Percentiles rank a stretch among this genome's conserved stretches.
Evolutionary conservation across 2,888 invertebrate species (phyloP).

Genomic region (Phaonia tiefii): DNA sequence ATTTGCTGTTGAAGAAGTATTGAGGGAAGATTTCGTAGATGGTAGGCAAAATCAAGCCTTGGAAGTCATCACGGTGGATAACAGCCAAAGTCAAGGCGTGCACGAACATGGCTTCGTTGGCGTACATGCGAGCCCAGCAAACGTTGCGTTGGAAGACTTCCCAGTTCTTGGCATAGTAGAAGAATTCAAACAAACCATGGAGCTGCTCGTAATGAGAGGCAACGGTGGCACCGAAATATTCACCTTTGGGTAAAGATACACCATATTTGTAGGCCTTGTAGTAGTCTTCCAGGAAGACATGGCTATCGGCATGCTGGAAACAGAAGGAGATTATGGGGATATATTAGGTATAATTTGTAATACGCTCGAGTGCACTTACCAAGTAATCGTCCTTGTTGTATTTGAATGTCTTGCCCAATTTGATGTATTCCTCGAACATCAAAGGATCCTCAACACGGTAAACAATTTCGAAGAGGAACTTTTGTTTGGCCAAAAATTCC

Average conservation of each 20-base stretch:
- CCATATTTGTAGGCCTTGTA: slow-evolving; percentile 74
- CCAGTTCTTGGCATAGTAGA: slow-evolving; percentile 87
- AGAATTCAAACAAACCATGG: slow-evolving; percentile 83
- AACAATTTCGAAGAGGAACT: slow-evolving; percentile 74
- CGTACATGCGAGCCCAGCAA: slow-evolving; percentile 84
- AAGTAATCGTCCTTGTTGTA: slow-evolving; percentile 71
- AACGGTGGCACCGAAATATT: slow-evolving; percentile 82
- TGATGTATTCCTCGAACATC: slow-evolving; percentile 74
- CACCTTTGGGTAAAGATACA: slow-evolving; percentile 82
- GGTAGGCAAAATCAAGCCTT: slow-evolving; percentile 86
- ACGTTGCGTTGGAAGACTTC: slow-evolving; percentile 86
- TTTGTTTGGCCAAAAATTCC: slow-evolving; percentile 72
- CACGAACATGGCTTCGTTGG: slow-evolving; percentile 89
- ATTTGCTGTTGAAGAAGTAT: slow-evolving; percentile 87
- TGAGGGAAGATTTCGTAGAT: slow-evolving; percentile 90
- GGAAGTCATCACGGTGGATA: slow-evolving; percentile 85
- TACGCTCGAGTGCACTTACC: too few relatives aligned
- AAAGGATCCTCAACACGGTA: slow-evolving; percentile 70
- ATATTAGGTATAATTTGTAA: not conserved
- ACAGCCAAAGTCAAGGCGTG: slow-evolving; percentile 86
- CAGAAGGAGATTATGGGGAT: not conserved
- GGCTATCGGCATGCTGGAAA: slow-evolving; percentile 70
- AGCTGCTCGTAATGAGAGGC: slow-evolving; percentile 82
- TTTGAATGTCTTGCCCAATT: slow-evolving; percentile 81
- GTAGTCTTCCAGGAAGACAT: slow-evolving; percentile 73